Base-by-base conservation (phyloP, 2,113 vertebrate genomes). In the Illadopsis cleaveri region DNA sequence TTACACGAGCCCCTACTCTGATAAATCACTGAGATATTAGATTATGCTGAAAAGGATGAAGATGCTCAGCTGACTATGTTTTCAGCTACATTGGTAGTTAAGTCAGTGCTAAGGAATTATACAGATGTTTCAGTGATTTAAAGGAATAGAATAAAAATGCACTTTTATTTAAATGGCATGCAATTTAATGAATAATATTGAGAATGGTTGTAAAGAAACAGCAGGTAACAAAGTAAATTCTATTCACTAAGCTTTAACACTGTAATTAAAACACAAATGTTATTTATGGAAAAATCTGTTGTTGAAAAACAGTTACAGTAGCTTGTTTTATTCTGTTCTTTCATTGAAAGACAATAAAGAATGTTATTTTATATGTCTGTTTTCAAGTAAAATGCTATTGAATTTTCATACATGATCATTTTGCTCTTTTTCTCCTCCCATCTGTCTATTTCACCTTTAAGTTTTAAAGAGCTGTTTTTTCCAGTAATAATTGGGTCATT, bases 361-460 rank as follows among this genome's bases (percentile, higher is more conserved):
- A 71, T 76, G 61, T 15, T 64, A 60, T 15, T 89, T 2, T 10
- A 0, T 72, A 95, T 80, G 87, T 70, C 62, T 96, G 48, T 91
- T 86, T 94, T 57, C 27, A 68, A 56, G 47, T 92, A 83, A 89
- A 96, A 91, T 70, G 42, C 60, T 82, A 17, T 61, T 96, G 94
- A 90, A 72, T 96, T 96, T 97, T 95, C 21, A 15, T 88, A 69
- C 57, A 47, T 61, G 23, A 53, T 93, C 21, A 70, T 93, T 94
- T 95, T 96, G n/a, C 51, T 94, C 21, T 92, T 92, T 89, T 94
- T 93, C 62, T 90, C 11, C 54, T 54, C n/a, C 80, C 42, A 79
- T 94, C 40, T 94, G 47, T 97, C 81, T 95, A 64, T 96, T 96
- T 96, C 82, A 93, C 70, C 35, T 91, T 93, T 75, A 95, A 94